Conservation (phyloP, 2,113 vertebrate species). For the Papio anubis region DNA sequence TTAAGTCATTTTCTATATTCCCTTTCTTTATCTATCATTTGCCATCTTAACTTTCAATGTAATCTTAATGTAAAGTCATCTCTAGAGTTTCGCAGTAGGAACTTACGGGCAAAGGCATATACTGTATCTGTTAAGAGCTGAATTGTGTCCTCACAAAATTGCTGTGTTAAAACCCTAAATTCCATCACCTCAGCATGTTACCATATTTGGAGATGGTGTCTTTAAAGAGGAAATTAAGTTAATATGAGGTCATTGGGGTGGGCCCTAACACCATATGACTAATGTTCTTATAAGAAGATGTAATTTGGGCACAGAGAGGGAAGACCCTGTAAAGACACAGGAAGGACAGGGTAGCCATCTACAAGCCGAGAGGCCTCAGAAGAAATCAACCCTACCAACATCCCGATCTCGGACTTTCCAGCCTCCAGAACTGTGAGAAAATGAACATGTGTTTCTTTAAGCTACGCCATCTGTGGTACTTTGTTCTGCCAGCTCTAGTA, state of each 20-base stretch:
- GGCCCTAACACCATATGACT: background rate
- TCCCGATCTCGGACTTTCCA: background rate
- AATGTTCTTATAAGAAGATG: background rate
- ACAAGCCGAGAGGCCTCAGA: background rate
- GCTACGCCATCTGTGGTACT: accelerated
- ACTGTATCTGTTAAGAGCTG: background rate
- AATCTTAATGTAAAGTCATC: background rate
- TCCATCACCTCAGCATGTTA: background rate
- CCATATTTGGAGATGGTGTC: background rate
- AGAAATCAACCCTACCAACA: background rate
- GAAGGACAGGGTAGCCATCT: background rate
- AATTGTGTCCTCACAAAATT: background rate
- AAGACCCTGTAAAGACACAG: background rate
- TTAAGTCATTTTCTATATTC: background rate
- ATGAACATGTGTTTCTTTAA: background rate
- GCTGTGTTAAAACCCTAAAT: background rate
- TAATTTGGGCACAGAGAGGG: background rate
- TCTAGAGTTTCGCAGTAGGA: background rate
- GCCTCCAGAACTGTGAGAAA: background rate
- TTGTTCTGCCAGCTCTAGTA: background rate
- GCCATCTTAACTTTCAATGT: background rate
- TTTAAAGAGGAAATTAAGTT: background rate
- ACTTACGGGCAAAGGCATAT: background rate
- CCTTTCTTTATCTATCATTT: background rate
- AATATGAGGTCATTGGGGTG: background rate